phyloP scores from a whole-genome alignment of 2,113 vertebrate genomes.

The Bostrychus sinensis region DNA sequence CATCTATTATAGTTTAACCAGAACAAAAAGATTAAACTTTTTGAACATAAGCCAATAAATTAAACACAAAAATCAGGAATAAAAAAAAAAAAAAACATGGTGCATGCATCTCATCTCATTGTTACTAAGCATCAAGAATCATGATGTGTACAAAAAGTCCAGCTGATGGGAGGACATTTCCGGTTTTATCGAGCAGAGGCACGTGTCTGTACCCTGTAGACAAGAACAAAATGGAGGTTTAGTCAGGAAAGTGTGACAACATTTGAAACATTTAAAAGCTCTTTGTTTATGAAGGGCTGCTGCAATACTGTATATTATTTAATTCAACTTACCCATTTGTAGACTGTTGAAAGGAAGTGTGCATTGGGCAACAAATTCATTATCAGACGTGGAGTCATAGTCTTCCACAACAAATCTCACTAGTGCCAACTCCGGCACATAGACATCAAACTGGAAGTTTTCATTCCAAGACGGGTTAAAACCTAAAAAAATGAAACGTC shows the following conservation, averaged over 20 bases:
- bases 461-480: conserved; percentile 92
- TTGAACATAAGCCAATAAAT: conserved; percentile 23
- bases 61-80: conserved; percentile 13
- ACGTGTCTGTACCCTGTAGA: conserved; percentile 92
- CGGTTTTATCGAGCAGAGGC: conserved; percentile 86
- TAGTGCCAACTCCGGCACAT: conserved; percentile 87
- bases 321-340: conserved; percentile 84
- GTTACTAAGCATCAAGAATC: conserved; percentile 73
- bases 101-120: not conserved
- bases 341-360: conserved; percentile 89
- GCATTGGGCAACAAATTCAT: conserved; percentile 91
- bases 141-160: conserved; percentile 88
- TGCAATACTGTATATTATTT: too few species aligned
- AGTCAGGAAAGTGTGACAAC: conserved; percentile 19
- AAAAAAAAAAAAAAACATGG: conserved; percentile 13
- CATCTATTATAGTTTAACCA: not conserved
- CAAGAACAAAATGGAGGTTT: conserved; percentile 34
- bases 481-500: conserved; percentile 59
- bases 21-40: not conserved
- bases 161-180: conserved; percentile 86
- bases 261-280: too few species aligned
- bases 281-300: too few species aligned
- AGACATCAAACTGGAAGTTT: conserved; percentile 86
- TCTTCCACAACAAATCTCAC: conserved; percentile 92
- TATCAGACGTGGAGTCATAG: conserved; percentile 83